phyloP scores from a whole-genome alignment of 2,113 vertebrate species.

The Chauna torquata region DNA sequence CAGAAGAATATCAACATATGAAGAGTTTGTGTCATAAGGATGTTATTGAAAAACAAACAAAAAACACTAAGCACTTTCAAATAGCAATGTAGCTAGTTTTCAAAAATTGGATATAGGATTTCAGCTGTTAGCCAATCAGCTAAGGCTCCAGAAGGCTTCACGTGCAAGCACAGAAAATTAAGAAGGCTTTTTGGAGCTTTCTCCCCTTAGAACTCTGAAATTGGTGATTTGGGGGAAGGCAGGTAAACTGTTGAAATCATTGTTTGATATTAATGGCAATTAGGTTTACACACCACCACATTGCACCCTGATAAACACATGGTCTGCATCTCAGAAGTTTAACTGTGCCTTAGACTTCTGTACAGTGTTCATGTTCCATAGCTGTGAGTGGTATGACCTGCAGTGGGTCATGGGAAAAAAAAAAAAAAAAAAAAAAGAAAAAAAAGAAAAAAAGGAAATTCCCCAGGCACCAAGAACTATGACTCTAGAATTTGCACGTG shows the following conservation, averaged over 20 bases:
- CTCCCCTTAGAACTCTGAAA: background rate
- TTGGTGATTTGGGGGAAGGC: background rate
- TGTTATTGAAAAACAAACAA: background rate
- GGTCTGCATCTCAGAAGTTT: background rate
- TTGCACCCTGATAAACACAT: background rate
- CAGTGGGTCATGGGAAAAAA: fast-evolving
- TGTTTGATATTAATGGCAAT: background rate
- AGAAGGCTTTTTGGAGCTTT: background rate
- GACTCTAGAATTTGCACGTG: fast-evolving
- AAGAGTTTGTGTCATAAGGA: background rate
- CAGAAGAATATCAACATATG: background rate
- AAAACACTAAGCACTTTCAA: fast-evolving
- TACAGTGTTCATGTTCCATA: background rate
- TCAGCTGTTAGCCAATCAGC: background rate
- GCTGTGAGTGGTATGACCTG: background rate
- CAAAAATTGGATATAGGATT: background rate
- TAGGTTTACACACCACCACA: background rate
- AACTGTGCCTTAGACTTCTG: background rate
- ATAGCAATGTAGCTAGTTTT: background rate
- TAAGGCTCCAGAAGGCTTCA: background rate
- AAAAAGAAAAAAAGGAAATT: background rate
- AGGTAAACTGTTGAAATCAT: background rate
- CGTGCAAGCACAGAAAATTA: background rate
- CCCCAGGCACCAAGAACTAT: background rate
- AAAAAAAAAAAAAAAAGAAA: too few relatives aligned